Conservation (phyloP, 2,888 invertebrate genomes). For the Blomia tropicalis region DNA sequence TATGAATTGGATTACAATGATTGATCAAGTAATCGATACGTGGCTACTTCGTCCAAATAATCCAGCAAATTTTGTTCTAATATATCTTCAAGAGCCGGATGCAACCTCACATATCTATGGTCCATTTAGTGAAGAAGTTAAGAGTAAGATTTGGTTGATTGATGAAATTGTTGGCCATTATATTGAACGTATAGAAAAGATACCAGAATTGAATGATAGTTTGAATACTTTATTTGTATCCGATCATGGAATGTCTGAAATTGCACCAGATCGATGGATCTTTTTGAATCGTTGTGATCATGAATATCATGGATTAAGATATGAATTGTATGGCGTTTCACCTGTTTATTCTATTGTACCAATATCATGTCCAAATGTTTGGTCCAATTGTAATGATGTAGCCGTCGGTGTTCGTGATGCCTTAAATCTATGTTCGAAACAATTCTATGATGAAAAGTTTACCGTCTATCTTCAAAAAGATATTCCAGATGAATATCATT, state of each 20-base stretch:
- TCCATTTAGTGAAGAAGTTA: slow-evolving; percentile 39
- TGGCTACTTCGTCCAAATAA: slow-evolving; percentile 45
- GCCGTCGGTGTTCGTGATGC: slow-evolving; percentile 3
- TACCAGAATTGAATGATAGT: slow-evolving; percentile 41
- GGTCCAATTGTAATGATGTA: not conserved
- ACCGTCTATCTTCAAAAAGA: slow-evolving; percentile 34
- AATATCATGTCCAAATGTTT: not conserved
- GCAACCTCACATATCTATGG: slow-evolving; percentile 46
- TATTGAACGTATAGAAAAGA: slow-evolving; percentile 36
- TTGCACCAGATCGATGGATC: slow-evolving; percentile 37
- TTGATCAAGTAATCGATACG: slow-evolving; percentile 43
- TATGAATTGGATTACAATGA: slow-evolving; percentile 41
- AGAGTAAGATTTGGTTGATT: slow-evolving; percentile 27
- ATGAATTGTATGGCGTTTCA: slow-evolving; percentile 39
- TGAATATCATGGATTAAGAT: slow-evolving; percentile 39
- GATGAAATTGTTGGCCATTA: slow-evolving; percentile 44
- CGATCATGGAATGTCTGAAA: slow-evolving; percentile 54
- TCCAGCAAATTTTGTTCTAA: slow-evolving; percentile 51
- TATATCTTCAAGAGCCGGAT: slow-evolving; percentile 57
- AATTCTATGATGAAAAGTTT: slow-evolving; percentile 27
- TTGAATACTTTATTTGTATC: slow-evolving; percentile 52
- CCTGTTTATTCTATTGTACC: slow-evolving; percentile 49
- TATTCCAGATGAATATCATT: slow-evolving; percentile 35
- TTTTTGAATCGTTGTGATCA: slow-evolving; percentile 41
- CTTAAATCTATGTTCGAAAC: not conserved